phyloP scores from a whole-genome alignment of 1,140 invertebrate species.

The Drosophila trapezifrons region DNA sequence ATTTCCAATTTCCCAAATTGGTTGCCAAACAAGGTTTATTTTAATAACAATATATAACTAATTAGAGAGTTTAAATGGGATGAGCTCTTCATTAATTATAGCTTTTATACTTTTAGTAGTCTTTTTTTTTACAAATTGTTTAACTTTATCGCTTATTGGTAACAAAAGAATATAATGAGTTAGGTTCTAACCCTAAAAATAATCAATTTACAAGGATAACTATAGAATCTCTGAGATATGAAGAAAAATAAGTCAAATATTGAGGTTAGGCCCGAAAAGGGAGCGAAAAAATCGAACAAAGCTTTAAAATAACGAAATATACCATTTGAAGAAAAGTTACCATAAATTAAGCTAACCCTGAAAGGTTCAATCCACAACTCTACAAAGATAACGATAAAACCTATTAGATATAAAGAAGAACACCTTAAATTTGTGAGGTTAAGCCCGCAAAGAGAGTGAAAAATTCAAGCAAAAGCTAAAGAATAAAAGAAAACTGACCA shows the following conservation, averaged over 20 bases:
- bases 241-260: background rate
- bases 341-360: no score
- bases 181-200: rapidly evolving
- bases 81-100: no score
- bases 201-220: background rate
- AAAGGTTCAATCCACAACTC: no score
- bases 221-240: background rate
- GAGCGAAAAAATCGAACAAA: constrained; percentile 9
- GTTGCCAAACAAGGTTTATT: background rate
- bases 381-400: background rate
- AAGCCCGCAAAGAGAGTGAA: background rate
- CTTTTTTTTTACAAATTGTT: no score
- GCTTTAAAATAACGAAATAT: background rate
- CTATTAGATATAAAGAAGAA: background rate
- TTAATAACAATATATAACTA: background rate
- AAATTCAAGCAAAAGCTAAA: constrained; percentile 8
- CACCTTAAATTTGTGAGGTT: background rate
- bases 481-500: constrained; percentile 15
- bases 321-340: background rate
- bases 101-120: background rate
- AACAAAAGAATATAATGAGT: no score
- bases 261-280: background rate
- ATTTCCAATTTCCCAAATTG: constrained; percentile 3
- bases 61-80: background rate
- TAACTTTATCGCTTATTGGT: no score